Conservation (phyloP, 2,888 invertebrate genomes). For the Philereme vetulata region DNA sequence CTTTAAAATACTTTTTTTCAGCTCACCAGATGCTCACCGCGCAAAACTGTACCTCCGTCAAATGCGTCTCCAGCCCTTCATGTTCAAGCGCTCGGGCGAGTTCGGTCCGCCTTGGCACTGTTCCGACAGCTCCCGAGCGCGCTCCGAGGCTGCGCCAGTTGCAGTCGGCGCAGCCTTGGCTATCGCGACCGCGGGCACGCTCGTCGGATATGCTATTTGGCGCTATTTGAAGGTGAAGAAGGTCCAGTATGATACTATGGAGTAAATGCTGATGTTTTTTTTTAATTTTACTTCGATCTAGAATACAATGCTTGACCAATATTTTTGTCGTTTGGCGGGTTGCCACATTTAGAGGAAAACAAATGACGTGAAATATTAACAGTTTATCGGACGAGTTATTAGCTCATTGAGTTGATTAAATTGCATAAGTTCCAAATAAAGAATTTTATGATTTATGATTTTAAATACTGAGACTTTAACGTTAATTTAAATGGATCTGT, state of each 20-base stretch:
- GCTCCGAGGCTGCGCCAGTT: slow-evolving; percentile 93
- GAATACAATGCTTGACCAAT: no score
- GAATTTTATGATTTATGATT: no score
- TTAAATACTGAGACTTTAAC: no score
- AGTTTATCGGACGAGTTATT: no score
- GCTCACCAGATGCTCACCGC: slow-evolving; percentile 73
- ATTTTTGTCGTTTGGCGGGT: no score
- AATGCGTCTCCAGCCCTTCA: slow-evolving; percentile 93
- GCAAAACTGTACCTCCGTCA: slow-evolving; percentile 87
- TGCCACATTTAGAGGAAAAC: no score
- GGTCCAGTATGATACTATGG: slow-evolving; percentile 96
- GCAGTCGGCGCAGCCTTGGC: slow-evolving; percentile 90
- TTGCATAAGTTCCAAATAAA: no score
- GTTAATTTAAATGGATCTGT: no score
- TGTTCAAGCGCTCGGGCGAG: slow-evolving; percentile 90
- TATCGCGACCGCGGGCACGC: slow-evolving; percentile 90
- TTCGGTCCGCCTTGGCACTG: slow-evolving; percentile 89
- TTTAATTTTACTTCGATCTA: no score
- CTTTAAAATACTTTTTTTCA: slow-evolving; percentile 37
- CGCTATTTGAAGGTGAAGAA: slow-evolving; percentile 95
- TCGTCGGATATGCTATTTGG: slow-evolving; percentile 93
- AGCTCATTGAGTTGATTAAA: no score
- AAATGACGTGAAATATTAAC: no score
- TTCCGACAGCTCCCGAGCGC: slow-evolving; percentile 68
- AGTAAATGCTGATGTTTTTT: slow-evolving; percentile 69